phyloP scores from a whole-genome alignment of 2,797 vertebrate genomes.

The Acanthurus leucopareius region DNA sequence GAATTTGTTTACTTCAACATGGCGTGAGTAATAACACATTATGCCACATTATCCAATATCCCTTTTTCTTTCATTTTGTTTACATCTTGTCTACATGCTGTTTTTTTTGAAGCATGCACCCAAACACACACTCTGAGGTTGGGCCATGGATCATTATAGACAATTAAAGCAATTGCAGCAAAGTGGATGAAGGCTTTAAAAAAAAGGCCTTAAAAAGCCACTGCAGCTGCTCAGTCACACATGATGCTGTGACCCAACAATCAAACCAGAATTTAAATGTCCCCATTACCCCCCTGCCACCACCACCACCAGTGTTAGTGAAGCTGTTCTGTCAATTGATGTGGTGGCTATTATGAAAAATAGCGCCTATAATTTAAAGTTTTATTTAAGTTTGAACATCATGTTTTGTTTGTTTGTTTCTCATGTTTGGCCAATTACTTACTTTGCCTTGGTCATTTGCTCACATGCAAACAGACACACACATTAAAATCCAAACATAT shows the following conservation, averaged over 20 bases:
- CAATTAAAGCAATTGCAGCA: constrained; percentile 44
- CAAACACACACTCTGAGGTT: constrained; percentile 21
- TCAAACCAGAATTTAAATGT: constrained; percentile 7
- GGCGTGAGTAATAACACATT: no score
- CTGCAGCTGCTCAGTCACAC: constrained; percentile 4
- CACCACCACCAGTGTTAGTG: constrained; percentile 36
- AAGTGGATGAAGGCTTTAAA: constrained; percentile 5
- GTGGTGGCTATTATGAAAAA: constrained; percentile 79
- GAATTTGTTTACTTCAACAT: no score
- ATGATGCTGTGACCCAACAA: background rate
- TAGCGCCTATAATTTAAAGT: constrained; percentile 98
- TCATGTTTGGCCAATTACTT: constrained; percentile 90
- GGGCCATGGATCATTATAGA: constrained; percentile 44
- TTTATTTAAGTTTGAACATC: constrained; percentile 88
- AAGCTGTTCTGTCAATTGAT: constrained; percentile 61
- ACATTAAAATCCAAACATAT: constrained; percentile 7
- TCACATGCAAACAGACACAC: background rate
- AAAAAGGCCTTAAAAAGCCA: constrained; percentile 16
- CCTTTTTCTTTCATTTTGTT: no score
- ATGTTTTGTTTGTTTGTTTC: constrained; percentile 83
- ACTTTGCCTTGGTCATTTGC: constrained; percentile 80
- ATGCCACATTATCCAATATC: no score
- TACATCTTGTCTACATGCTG: no score
- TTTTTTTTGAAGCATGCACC: background rate
- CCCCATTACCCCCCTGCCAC: no score